phyloP scores from a whole-genome alignment of 2,797 vertebrate genomes.

The Odontamblyopus rebecca region DNA sequence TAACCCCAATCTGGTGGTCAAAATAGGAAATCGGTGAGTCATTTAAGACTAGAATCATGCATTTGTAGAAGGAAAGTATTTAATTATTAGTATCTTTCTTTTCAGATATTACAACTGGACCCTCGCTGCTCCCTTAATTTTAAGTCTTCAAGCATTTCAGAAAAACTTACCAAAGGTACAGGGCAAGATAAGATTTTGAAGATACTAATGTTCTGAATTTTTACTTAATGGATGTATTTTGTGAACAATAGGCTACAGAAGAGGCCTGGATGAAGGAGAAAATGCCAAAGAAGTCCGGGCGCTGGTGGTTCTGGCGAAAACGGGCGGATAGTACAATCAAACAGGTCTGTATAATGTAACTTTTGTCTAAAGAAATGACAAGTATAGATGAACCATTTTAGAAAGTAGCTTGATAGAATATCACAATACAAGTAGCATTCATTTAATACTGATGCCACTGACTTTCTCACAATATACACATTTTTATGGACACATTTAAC shows the following conservation, averaged over 20 bases:
- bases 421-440: background rate
- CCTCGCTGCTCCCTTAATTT: constrained; percentile 92
- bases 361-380: background rate
- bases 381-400: background rate
- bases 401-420: background rate
- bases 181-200: background rate
- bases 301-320: constrained; percentile 99
- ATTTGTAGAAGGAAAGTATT: background rate
- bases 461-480: background rate
- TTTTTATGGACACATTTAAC: background rate
- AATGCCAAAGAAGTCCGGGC: constrained; percentile 98
- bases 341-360: constrained; percentile 76
- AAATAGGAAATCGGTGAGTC: constrained; percentile 91
- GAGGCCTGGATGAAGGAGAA: constrained; percentile 98
- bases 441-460: background rate
- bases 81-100: constrained; percentile 3
- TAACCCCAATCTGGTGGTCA: constrained; percentile 96
- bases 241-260: constrained; percentile 84
- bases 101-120: constrained; percentile 98
- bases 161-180: constrained; percentile 96
- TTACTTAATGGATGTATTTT: background rate
- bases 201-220: background rate
- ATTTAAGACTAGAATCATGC: background rate
- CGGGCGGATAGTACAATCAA: constrained; percentile 90
- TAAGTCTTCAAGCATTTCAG: constrained; percentile 98